phyloP scores from a whole-genome alignment of 2,888 invertebrate species.

The Idaea biselata region DNA sequence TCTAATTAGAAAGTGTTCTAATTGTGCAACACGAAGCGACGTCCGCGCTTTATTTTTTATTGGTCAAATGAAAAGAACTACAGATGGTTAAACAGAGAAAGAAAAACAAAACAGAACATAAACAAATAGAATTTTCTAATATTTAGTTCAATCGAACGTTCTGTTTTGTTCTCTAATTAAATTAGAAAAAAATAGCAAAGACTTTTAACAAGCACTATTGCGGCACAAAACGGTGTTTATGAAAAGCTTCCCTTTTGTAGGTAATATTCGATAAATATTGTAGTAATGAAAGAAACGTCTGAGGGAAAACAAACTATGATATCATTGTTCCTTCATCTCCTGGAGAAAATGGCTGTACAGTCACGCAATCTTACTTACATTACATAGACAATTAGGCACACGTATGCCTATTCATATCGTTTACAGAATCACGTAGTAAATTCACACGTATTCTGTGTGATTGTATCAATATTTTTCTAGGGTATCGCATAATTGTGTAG shows the following conservation, averaged over 20 bases:
- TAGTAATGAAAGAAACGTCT: neutral
- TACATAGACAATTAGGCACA: conserved; percentile 13
- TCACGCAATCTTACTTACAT: conserved; percentile 17
- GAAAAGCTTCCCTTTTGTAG: neutral
- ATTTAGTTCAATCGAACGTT: conserved; percentile 7
- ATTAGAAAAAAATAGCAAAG: neutral
- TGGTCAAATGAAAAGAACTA: too few relatives aligned
- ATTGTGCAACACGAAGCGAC: conserved; percentile 12
- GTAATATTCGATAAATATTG: neutral
- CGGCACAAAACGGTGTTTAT: neutral
- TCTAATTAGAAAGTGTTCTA: conserved; percentile 24
- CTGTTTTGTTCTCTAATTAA: neutral
- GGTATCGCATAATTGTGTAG: too few relatives aligned
- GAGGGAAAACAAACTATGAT: conserved; percentile 18
- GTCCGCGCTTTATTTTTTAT: too few relatives aligned
- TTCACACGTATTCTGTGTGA: neutral
- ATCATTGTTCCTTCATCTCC: conserved; percentile 29
- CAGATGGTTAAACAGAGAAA: too few relatives aligned
- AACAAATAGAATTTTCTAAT: too few relatives aligned
- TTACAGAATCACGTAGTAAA: neutral
- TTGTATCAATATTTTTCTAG: conserved; percentile 9
- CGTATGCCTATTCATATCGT: neutral
- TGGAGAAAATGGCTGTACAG: conserved; percentile 29
- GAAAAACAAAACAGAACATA: too few relatives aligned
- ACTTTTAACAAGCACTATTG: neutral